Evolutionary conservation across 1,140 invertebrate species (phyloP), one percentile per base, ranked within the genome.

Genomic region (Drosophila watanabei): DNA sequence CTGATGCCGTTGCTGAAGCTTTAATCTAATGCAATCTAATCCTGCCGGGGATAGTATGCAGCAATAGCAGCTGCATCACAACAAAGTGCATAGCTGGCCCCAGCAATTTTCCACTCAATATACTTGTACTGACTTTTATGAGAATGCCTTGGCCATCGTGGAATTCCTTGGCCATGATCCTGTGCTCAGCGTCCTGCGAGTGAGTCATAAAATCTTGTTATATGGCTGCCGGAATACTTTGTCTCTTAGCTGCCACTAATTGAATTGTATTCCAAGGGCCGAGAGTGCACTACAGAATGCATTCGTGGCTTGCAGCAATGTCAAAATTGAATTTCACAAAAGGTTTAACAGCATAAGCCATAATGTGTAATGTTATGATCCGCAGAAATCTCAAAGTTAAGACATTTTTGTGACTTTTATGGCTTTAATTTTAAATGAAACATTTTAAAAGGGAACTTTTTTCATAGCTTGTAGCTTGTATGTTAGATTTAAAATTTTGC

Each of bases 71-170:
- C 43, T 70, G 79, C 73, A 72, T 41, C 56, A 51, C 35, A 78
- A 64, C 51, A 82, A 79, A 78, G 54, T 75, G 64, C 77, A 81
- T 68, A 65, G 63, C 69, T 79, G 75, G 56, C 51, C 65, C 37
- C 32, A 70, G 45, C 68, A 80, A 89, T 80, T 89, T 89, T 78
- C 71, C 80, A 80, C 72, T 80, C 73, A 89, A 89, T 80, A 73
- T 78, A 75, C 66, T 75, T 51, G 41, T 57, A 52, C 49, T 54
- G 70, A 58, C 81, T 88, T 88, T 88, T 81, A 86, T 75, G 56
- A 41, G 68, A 56, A 46, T 51, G 45, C 52, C 57, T 56, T 37
- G 60, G 39, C 59, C 8, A 18, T 28, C 82, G 45, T 61, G 45
- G 59, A 61, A 64, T 61, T 48, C 57, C 43, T 64, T 48, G 32